A percentile compares a stretch with the other conserved stretches of the same genome.
Evolutionary conservation across 2,888 invertebrate genomes (phyloP).

Genomic region (Lamellibrachia columna): DNA sequence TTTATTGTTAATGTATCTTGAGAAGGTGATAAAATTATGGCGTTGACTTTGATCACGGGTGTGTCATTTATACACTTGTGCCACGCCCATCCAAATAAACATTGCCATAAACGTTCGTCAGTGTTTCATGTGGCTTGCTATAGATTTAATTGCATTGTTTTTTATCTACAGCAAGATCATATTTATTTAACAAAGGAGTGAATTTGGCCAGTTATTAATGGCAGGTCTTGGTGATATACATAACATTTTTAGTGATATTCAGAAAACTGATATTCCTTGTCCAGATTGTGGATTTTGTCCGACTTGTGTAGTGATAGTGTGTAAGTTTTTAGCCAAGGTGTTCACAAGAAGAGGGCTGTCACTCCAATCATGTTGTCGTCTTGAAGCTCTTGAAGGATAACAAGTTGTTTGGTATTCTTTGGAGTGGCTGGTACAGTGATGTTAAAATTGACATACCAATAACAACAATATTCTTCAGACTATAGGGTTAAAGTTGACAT

Average conservation of each 20-base stretch:
- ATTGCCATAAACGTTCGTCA: conserved; percentile 23
- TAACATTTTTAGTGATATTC: too few species aligned
- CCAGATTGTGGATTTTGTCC: not conserved
- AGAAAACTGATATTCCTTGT: not conserved
- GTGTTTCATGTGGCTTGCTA: conserved; percentile 65
- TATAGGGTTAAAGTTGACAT: too few species aligned
- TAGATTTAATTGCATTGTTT: conserved; percentile 74
- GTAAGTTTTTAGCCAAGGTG: not conserved
- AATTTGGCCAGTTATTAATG: too few species aligned
- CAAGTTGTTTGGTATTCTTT: too few species aligned
- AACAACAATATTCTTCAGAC: too few species aligned
- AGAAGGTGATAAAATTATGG: not conserved
- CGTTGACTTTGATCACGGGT: not conserved
- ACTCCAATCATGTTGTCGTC: too few species aligned
- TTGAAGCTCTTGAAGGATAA: too few species aligned
- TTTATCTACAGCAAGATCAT: not conserved
- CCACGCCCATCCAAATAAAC: not conserved
- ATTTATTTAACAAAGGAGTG: not conserved
- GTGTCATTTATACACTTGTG: conserved; percentile 8
- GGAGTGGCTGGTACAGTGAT: too few species aligned
- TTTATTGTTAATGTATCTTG: not conserved
- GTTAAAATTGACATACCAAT: too few species aligned
- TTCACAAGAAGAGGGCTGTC: too few species aligned
- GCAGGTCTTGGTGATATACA: too few species aligned
- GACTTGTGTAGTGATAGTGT: not conserved